phyloP scores from a whole-genome alignment of 2,888 invertebrate genomes.

The Tinea pellionella region DNA sequence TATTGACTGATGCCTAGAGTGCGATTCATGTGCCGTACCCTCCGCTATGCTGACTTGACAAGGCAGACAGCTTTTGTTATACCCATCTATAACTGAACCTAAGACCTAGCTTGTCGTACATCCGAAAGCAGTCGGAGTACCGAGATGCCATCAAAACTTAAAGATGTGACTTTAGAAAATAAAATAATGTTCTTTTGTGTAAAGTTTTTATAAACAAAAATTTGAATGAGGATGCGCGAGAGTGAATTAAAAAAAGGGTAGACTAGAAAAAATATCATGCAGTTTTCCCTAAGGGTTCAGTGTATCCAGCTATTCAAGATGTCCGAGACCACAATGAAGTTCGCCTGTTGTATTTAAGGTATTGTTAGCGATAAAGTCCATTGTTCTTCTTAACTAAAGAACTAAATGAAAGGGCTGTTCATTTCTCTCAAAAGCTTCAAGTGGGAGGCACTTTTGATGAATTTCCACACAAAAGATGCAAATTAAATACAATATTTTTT shows the following conservation, averaged over 20 bases:
- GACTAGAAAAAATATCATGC: not conserved
- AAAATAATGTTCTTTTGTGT: too few relatives aligned
- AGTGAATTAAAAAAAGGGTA: not conserved
- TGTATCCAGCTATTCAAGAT: conserved; percentile 22
- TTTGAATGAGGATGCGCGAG: not conserved
- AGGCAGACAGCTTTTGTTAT: too few relatives aligned
- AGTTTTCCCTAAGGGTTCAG: not conserved
- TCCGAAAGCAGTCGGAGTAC: too few relatives aligned
- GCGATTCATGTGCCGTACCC: too few relatives aligned
- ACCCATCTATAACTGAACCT: too few relatives aligned
- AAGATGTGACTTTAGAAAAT: too few relatives aligned
- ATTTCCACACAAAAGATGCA: conserved; percentile 4
- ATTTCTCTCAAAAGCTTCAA: conserved; percentile 9
- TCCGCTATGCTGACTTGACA: too few relatives aligned
- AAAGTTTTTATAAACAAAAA: not conserved
- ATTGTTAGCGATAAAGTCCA: conserved; percentile 24
- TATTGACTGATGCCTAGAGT: too few relatives aligned
- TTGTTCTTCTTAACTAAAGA: conserved; percentile 10
- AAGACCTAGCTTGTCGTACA: too few relatives aligned
- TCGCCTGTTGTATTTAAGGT: conserved; percentile 30
- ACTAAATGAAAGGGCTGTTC: conserved; percentile 13
- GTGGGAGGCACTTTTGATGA: conserved; percentile 4
- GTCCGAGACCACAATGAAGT: conserved; percentile 30
- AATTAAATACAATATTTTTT: not conserved
- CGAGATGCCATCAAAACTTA: too few relatives aligned